Evolutionary conservation across 2,888 invertebrate species (phyloP), one percentile per base, ranked within the genome.

Genomic region (Eudemis profundana): DNA sequence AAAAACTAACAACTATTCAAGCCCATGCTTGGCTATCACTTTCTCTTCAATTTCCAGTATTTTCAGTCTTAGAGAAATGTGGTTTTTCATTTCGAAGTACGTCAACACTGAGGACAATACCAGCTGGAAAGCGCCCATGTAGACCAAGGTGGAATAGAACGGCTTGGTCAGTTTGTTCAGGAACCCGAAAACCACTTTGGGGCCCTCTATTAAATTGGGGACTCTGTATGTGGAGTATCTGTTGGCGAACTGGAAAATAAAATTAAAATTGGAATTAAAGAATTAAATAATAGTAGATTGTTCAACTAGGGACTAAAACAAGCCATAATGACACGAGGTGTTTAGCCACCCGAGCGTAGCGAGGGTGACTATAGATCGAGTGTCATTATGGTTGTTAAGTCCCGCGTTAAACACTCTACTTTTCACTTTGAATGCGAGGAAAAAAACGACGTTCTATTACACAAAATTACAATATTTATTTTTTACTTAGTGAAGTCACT

Each of bases 171-270:
- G 76, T 75, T 93, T 93, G 4, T 75, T 77, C 73, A 94, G 78
- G 17, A 95, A 84, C 46, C 90, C 78, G 0, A 94, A 88, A 0
- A 94, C 83, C 61, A 93, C 93, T 72, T 82, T 85, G 0, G 93
- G 93, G 10, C 94, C 93, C 57, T 93, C 87, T 0, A 78, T 85
- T n/a, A 95, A 76, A n/a, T 93, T 90, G 3, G 96, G 96, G 19
- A 96, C 71, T 69, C 94, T 90, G 71, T 89, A 94, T 3, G 96
- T 95, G 51, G 83, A 89, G 78, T 94, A 94, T 66, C 93, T 89
- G 54, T 93, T 90, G 27, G 95, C 95, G 69, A 95, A 89, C 95
- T 94, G 86, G 70, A 93, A 93, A 68, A 75, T n/a, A n/a, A n/a
- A n/a, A n/a, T n/a, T n/a, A n/a, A n/a, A n/a, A n/a, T 4, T 29